phyloP scores from a whole-genome alignment of 1,140 invertebrate genomes.

The Aphelinus certus region DNA sequence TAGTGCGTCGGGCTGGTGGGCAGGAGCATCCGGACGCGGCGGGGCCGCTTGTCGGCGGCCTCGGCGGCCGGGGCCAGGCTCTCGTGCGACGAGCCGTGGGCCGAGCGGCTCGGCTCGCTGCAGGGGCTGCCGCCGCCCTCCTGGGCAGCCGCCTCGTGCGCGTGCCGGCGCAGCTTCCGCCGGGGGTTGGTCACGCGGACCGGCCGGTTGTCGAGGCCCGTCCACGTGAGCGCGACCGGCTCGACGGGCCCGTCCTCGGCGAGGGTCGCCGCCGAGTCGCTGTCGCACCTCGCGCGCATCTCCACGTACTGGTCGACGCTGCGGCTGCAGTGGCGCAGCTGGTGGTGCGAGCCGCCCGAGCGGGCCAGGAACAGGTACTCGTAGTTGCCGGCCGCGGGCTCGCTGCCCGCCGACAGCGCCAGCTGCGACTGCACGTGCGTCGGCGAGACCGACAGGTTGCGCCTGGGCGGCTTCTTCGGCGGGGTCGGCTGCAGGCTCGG shows the following conservation, averaged over 20 bases:
- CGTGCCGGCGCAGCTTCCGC: conserved; percentile 74
- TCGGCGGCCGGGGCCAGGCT: conserved; percentile 69
- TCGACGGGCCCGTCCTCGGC: conserved; percentile 66
- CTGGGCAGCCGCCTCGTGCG: conserved; percentile 52
- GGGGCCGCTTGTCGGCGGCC: conserved; percentile 58
- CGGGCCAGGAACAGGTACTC: conserved; percentile 72
- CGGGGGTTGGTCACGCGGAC: conserved; percentile 78
- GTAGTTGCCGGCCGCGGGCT: conserved; percentile 66
- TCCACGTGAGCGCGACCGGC: conserved; percentile 74
- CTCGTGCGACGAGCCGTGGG: conserved; percentile 69
- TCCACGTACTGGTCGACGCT: conserved; percentile 82
- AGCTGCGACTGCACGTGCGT: conserved; percentile 71
- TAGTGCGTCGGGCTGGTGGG: conserved; percentile 87
- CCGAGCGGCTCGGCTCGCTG: conserved; percentile 53
- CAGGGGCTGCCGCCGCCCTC: conserved; percentile 63
- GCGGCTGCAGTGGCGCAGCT: conserved; percentile 72
- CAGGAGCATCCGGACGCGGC: conserved; percentile 67
- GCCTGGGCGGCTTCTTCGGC: conserved; percentile 86
- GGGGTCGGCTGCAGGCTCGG: conserved; percentile 75
- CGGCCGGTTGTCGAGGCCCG: conserved; percentile 73
- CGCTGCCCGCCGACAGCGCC: conserved; percentile 68
- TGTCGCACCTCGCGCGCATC: conserved; percentile 71
- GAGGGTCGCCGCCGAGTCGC: conserved; percentile 51
- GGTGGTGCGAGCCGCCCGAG: conserved; percentile 67
- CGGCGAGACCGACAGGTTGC: conserved; percentile 86